Base-by-base conservation (phyloP, 2,888 invertebrate species). In the Ommatoiulus sabulosus region DNA sequence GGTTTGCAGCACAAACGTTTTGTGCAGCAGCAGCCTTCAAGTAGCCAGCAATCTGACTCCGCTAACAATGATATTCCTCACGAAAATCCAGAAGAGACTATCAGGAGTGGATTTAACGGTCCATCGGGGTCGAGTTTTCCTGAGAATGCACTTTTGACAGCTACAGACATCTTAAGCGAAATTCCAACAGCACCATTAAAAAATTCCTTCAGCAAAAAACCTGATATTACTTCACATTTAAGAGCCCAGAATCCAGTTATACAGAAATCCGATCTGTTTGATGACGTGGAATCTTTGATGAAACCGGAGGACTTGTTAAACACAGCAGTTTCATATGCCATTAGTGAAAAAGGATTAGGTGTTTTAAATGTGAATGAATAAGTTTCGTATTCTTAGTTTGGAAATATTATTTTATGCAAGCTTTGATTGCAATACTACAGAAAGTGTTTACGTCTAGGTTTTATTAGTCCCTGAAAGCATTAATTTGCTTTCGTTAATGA, bases 251-350 rank as follows among this genome's bases (percentile, higher is more conserved):
- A 24, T 20, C 15, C 48, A 3, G 20, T 35, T 3, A 1, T 44
- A 3, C 35, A 52, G n/a, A 46, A n/a, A 15, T 24, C 52, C 15
- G 87, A 87, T 46, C 57, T 20, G 12, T 24, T 85, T 8, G 88
- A 88, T n/a, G 86, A 57, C 15, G 57, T 35, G 44, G 88, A 88
- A 89, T 12, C 57, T 35, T 35, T 48, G 35, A 87, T 52, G 63
- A 88, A 88, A 43, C 85, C 52, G 57, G 89, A 90, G 15, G 89
- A 90, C 20, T 48, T 89, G 20, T 87, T 90, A n/a, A 86, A 89
- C 48, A 85, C 89, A 5, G 90, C 90, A 0, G 90, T 90, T 12
- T 89, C 90, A 20, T 90, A 87, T 87, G 90, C 90, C n/a, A 90
- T 90, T 17, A 89, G 85, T 44, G 86, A 89, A 44, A 89, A 89